Base-by-base conservation (phyloP, 2,888 invertebrate species). In the Panopea generosa region DNA sequence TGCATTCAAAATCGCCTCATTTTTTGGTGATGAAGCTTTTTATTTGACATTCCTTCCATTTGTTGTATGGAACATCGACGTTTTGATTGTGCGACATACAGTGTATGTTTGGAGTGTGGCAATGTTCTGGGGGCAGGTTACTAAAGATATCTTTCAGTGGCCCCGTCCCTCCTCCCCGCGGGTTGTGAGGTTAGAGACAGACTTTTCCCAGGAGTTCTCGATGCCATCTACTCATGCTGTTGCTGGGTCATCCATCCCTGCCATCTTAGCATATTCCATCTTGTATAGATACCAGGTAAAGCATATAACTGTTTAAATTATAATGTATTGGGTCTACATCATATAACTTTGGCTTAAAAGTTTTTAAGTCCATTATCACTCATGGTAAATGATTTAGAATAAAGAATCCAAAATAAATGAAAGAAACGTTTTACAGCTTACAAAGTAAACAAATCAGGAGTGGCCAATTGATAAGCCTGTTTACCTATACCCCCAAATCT, bases 151-250 rank as follows among this genome's bases (percentile, higher is more conserved):
- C 40, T 72, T 87, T 6, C 76, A 82, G 59, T 87, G 86, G 88
- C 85, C 87, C 14, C 85, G 89, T 14, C 89, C 89, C 6, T 56
- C 84, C 0, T 82, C 84, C n/a, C 88, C 87, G 0, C 88, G 87
- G 1, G 88, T 87, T 1, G 71, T 89, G 2, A 71, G 85, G n/a
- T 74, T 89, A 40, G 89, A 89, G 53, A 85, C 79, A 0, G 76
- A 83, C 9, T 86, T 86, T 66, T 70, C 83, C 45, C 85, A 86
- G 47, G 89, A 89, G 62, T 87, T 76, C 56, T 81, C 86, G 7
- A 84, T 87, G 88, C 89, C 89, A 0, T 89, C 89, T 16, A 89
- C 89, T 16, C 89, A 89, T 68, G 89, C 88, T 0, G 87, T 87
- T 76, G 88, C 87, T 1, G 88, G 84, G 11, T 87, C 88, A 6